Evolutionary conservation across 2,113 vertebrate genomes (phyloP), one percentile per base, ranked within the genome.

Genomic region (Trichechus manatus): DNA sequence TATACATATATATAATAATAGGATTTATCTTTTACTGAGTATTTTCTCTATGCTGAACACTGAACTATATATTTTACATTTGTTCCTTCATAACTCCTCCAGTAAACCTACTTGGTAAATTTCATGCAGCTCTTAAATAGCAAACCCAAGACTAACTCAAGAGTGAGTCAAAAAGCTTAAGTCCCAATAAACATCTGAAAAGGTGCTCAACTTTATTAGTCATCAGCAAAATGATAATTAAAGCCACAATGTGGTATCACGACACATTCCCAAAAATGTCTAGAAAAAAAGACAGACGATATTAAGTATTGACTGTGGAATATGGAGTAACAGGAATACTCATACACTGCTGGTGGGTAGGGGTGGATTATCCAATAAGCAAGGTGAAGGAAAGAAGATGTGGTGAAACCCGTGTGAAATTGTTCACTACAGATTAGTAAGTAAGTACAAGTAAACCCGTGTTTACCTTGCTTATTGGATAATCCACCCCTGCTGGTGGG

Each of bases 161-260:
- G 66, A 93, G 17, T 64, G 8, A 86, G n/a, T 61, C 3, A 93
- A 81, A 85, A 68, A 59, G 61, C 17, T 23, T 81, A 88, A 95
- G 17, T 53, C 25, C 78, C 25, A 61, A n/a, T 25, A 42, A 66
- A 22, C 63, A 86, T 0, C 10, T 13, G n/a, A 85, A 91, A 92
- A 80, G 3, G 29, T 64, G 4, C 0, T 44, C 42, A 61, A 44
- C 7, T 82, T 85, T 72, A 29, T 87, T n/a, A 89, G 53, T 79
- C 44, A 89, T 86, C 20, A 79, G 31, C 6, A 64, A 86, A 93
- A 89, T 44, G 22, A 74, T 92, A 91, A 66, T 66, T 61, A 53
- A 91, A 96, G 78, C 31, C 70, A 29, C 64, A 75, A 36, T 31
- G 7, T 47, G 88, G 63, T 47, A 81, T n/a, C 47, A 77, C 33